These are phyloP conservation scores for Engraulis encrasicolus DNA, from an alignment of 2,113 vertebrate genomes.

Conservation along the genomic window DNA sequence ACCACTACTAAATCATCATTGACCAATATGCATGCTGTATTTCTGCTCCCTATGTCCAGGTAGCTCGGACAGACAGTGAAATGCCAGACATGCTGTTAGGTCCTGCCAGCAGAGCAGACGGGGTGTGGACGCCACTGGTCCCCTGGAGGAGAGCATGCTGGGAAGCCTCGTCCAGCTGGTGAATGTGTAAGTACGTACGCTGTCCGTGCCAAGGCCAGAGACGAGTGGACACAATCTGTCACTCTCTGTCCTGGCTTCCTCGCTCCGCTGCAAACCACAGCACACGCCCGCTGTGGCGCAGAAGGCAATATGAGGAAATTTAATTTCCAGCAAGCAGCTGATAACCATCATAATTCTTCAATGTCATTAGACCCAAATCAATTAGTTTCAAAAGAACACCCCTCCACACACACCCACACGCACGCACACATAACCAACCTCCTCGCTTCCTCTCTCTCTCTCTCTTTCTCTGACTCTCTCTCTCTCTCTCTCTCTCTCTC, in stretches of 20 bases:
- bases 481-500: neutral
- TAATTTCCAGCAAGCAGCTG: constrained; percentile 41
- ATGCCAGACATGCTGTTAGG: neutral
- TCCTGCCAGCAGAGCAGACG: constrained; percentile 1
- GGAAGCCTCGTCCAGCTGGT: neutral
- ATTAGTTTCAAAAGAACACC: constrained; percentile 43
- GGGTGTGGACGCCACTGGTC: neutral
- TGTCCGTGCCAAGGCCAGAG: neutral
- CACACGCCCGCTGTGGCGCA: too few species aligned
- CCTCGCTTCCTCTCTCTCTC: neutral
- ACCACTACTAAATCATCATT: too few species aligned
- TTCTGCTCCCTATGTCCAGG: neutral
- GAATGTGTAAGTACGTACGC: neutral
- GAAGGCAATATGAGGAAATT: constrained; percentile 20
- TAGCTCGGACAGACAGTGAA: neutral
- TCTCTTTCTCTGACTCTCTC: neutral
- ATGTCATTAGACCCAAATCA: constrained; percentile 53
- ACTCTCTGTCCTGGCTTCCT: neutral
- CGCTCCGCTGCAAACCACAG: neutral
- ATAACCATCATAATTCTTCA: constrained; percentile 53
- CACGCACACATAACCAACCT: too few species aligned
- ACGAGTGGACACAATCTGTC: neutral
- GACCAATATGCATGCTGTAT: too few species aligned
- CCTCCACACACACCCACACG: neutral
- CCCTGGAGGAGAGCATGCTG: neutral